Evolutionary conservation across 2,797 vertebrate species (phyloP), one percentile per base, ranked within the genome.

Genomic region (Pitangus sulphuratus): DNA sequence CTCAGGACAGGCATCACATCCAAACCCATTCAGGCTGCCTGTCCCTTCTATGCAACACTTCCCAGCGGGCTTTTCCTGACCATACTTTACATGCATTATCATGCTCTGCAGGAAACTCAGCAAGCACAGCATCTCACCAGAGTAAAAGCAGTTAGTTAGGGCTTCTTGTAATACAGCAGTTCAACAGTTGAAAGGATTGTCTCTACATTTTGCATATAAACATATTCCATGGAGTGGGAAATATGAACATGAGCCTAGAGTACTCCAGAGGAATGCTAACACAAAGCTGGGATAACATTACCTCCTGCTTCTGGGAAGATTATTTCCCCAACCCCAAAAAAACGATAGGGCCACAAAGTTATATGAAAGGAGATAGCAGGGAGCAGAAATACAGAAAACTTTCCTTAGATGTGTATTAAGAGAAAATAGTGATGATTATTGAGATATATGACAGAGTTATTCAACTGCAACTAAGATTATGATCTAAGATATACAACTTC

Each of bases 51-150:
- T 7, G 44, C 69, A 62, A 44, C 4, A 13, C 33, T 11, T 84
- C 89, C 78, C 84, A 48, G 51, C 9, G 74, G 87, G 82, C 56
- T 80, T 62, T 39, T 81, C 69, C 79, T 71, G 79, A 37, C 69
- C 87, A 30, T 20, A 48, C 64, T 81, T 86, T 66, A 92, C 60
- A 85, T 60, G 85, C 56, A 61, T 89, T 83, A 69, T 44, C 91
- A 81, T 78, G 95, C 76, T 92, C 75, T 87, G 82, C 6, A 15
- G 82, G 50, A 95, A 89, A 64, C 64, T 45, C 58, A 89, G 87
- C 71, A 58, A 89, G 81, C 68, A 48, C 5, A 92, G 92, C 77
- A 79, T 56, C 90, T 70, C 72, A 66, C 31, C 44, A 84, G 40
- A 70, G 68, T 40, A 56, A 87, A 92, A 92, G 37, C 56, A 79